phyloP scores from a whole-genome alignment of 2,113 vertebrate species.

The Thalassarche chlororhynchos region DNA sequence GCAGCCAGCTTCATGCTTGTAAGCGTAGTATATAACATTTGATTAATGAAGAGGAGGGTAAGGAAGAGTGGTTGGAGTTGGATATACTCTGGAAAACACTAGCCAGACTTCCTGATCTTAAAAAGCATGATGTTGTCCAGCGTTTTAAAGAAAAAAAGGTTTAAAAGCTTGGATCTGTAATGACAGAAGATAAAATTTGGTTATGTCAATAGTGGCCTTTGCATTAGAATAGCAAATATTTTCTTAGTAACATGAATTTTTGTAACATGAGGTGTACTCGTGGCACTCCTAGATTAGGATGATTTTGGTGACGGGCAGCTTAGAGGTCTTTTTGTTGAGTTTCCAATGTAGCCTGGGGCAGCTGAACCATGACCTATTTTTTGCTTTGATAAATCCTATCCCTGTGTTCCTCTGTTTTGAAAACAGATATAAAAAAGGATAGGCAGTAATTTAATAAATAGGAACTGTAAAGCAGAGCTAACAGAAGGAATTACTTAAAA shows the following conservation, averaged over 20 bases:
- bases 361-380: neutral
- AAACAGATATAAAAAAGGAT: neutral
- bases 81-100: neutral
- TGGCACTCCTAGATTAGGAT: neutral
- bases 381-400: neutral
- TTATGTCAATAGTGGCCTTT: neutral
- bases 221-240: neutral
- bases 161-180: neutral
- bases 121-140: neutral
- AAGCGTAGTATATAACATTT: neutral
- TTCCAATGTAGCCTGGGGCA: neutral
- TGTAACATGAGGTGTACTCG: neutral
- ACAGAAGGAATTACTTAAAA: neutral
- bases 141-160: neutral
- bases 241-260: neutral
- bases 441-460: conserved; percentile 27
- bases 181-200: neutral
- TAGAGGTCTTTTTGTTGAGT: neutral
- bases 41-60: neutral
- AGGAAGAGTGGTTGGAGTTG: neutral
- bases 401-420: neutral
- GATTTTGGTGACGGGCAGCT: neutral
- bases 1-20: neutral
- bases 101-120: neutral
- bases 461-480: neutral